Percentiles rank a stretch among this genome's conserved stretches.
These are phyloP conservation scores for Pseudomugil gertrudae DNA, from an alignment of 2,797 vertebrate genomes.

Conservation along the genomic window DNA sequence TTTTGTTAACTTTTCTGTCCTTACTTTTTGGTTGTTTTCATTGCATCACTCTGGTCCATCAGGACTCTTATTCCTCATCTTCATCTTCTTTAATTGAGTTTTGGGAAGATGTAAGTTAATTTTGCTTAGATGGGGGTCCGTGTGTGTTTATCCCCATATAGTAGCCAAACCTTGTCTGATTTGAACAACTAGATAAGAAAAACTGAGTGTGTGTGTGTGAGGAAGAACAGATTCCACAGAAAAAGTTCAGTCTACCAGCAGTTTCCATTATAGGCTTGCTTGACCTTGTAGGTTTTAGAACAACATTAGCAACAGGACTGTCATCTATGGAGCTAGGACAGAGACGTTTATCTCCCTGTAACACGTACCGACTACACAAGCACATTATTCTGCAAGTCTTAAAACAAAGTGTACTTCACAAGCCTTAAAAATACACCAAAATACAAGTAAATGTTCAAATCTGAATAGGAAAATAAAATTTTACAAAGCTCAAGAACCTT, in stretches of 20 bases:
- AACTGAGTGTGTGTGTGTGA: neutral
- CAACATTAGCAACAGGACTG: neutral
- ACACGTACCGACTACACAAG: neutral
- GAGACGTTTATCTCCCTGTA: neutral
- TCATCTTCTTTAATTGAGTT: conserved; percentile 97
- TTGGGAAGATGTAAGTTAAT: conserved; percentile 97
- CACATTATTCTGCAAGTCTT: neutral
- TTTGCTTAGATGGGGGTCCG: conserved; percentile 48
- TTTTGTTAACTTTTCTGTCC: conserved; percentile 37
- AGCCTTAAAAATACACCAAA: too few species aligned
- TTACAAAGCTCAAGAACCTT: too few species aligned
- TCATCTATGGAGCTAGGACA: neutral
- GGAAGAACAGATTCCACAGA: neutral
- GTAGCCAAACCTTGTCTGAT: conserved; percentile 35
- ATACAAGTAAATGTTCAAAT: too few species aligned
- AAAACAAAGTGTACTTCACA: neutral
- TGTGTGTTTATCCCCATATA: conserved; percentile 37
- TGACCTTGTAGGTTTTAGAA: neutral
- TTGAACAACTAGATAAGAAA: conserved; percentile 2
- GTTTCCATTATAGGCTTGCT: too few species aligned
- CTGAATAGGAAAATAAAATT: too few species aligned
- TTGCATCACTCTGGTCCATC: conserved; percentile 86
- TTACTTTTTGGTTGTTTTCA: conserved; percentile 57
- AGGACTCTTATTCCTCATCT: conserved; percentile 96
- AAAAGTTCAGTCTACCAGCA: neutral